Evolutionary conservation across 2,797 vertebrate genomes (phyloP).

Genomic region (Hyperoplus immaculatus): DNA sequence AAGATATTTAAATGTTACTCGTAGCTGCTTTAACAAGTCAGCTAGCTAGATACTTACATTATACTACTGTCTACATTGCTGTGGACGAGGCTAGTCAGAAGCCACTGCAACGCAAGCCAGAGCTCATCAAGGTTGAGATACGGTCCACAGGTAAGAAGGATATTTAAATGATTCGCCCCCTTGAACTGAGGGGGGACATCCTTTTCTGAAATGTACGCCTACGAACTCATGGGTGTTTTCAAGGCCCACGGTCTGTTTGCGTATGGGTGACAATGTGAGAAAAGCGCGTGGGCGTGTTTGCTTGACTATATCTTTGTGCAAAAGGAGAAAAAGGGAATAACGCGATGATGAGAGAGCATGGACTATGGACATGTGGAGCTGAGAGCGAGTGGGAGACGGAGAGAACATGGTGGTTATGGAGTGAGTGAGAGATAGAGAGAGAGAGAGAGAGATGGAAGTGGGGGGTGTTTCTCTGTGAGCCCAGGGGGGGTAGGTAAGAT

Average conservation of each 20-base stretch:
- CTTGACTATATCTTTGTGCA: conserved; percentile 81
- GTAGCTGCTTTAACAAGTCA: too few species aligned
- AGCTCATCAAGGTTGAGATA: too few species aligned
- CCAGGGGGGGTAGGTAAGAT: conserved; percentile 80
- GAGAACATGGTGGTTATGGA: conserved; percentile 49
- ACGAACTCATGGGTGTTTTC: conserved; percentile 75
- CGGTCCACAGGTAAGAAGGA: too few species aligned
- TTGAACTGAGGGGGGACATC: too few species aligned
- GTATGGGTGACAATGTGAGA: conserved; percentile 79
- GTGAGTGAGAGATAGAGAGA: conserved; percentile 10
- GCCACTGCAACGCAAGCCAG: too few species aligned
- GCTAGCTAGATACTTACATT: too few species aligned
- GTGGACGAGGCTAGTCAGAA: too few species aligned
- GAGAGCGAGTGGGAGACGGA: conserved; percentile 41
- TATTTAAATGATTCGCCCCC: too few species aligned
- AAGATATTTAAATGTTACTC: too few species aligned
- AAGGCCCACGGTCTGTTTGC: conserved; percentile 80
- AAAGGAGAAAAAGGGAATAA: conserved; percentile 60
- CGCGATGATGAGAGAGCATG: conserved; percentile 61
- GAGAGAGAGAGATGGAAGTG: conserved; percentile 1
- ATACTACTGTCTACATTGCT: too few species aligned
- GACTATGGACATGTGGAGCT: conserved; percentile 53
- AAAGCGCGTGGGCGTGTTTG: conserved; percentile 79
- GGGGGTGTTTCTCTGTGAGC: conserved; percentile 56
- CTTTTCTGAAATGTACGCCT: background rate